Evolutionary conservation across 2,888 invertebrate species (phyloP).

Genomic region (Gryllus longicercus): DNA sequence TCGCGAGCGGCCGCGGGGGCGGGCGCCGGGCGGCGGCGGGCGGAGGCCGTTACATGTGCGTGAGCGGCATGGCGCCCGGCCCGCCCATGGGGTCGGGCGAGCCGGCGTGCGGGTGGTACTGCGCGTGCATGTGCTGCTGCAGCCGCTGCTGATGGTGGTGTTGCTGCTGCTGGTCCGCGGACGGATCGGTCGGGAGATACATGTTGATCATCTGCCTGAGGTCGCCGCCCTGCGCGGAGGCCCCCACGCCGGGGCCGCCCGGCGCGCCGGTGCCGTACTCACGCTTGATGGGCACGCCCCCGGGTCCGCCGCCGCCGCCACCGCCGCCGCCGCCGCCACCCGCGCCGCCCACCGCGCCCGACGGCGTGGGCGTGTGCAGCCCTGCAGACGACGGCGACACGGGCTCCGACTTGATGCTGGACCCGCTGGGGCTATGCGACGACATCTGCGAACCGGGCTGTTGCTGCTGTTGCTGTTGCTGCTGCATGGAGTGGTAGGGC

Average conservation of each 20-base stretch:
- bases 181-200: conserved; percentile 68
- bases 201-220: conserved; percentile 71
- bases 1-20: neutral
- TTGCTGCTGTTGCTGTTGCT: conserved; percentile 50
- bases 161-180: conserved; percentile 51
- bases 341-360: conserved; percentile 49
- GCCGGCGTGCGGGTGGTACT: conserved; percentile 50
- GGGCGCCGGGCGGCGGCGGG: neutral
- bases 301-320: conserved; percentile 49
- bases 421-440: conserved; percentile 81
- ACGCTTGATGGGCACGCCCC: conserved; percentile 63
- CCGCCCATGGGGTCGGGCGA: conserved; percentile 60
- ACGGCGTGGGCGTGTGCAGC: conserved; percentile 40
- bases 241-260: conserved; percentile 41
- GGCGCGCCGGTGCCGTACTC: conserved; percentile 56
- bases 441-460: conserved; percentile 63
- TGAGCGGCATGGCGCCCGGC: conserved; percentile 53
- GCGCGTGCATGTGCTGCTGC: conserved; percentile 43
- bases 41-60: conserved; percentile 59
- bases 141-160: conserved; percentile 60
- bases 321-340: conserved; percentile 43
- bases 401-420: conserved; percentile 85
- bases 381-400: conserved; percentile 69
- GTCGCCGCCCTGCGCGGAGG: conserved; percentile 50
- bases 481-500: conserved; percentile 59